Percentiles rank a stretch among this genome's conserved stretches.
Evolutionary conservation across 2,113 vertebrate genomes (phyloP).

Genomic region (Dermatemys mawii): DNA sequence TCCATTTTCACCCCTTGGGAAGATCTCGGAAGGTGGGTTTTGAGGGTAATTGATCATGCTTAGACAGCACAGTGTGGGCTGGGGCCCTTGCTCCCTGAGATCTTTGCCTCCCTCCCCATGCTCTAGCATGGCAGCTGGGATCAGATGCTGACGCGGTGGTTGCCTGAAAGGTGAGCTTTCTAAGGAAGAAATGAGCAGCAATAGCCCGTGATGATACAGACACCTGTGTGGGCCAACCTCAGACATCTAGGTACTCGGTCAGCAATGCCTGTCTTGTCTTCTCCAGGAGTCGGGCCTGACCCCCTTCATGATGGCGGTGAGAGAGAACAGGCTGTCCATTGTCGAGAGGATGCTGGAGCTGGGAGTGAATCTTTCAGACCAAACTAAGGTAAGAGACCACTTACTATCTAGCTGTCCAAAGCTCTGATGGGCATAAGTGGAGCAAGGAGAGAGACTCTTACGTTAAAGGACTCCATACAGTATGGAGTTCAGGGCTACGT

Average conservation of each 20-base stretch:
- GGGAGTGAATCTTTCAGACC: slow-evolving; percentile 60
- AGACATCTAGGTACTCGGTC: neutral
- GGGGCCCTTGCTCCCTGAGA: neutral
- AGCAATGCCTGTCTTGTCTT: neutral
- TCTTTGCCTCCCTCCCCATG: neutral
- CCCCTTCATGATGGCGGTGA: slow-evolving; percentile 68
- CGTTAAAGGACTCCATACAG: neutral
- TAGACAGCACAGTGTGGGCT: neutral
- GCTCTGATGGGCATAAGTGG: too few relatives aligned
- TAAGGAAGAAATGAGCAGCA: neutral
- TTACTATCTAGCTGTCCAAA: neutral
- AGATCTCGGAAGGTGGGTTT: neutral
- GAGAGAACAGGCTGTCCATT: slow-evolving; percentile 58
- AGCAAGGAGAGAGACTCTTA: neutral
- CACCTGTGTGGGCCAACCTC: neutral
- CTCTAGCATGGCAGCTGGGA: neutral
- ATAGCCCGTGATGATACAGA: neutral
- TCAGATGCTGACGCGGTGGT: neutral
- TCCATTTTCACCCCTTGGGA: neutral
- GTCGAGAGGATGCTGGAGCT: slow-evolving; percentile 69
- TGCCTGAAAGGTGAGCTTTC: neutral
- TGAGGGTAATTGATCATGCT: neutral
- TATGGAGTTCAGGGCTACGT: neutral
- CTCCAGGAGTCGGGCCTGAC: slow-evolving; percentile 68
- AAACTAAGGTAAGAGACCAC: slow-evolving; percentile 47